A percentile compares a stretch with the other conserved stretches of the same genome.
These are phyloP conservation scores for Alosa alosa DNA, from an alignment of 2,113 vertebrate genomes.

Conservation along the genomic window DNA sequence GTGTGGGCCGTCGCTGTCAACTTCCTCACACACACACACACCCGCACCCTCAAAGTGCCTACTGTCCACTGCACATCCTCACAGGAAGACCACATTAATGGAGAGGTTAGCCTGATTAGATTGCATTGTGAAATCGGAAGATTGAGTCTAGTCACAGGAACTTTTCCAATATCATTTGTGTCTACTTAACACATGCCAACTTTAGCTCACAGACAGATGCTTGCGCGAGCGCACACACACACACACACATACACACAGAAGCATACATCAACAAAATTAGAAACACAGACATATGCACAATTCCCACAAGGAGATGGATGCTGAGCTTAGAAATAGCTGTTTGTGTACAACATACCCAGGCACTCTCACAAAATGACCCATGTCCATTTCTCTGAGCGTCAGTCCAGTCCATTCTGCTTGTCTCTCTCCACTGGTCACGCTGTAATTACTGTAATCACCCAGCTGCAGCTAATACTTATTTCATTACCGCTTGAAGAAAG, in stretches of 20 bases:
- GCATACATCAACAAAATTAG: background rate
- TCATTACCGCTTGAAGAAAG: conserved; percentile 58
- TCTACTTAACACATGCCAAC: background rate
- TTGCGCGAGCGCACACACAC: no score
- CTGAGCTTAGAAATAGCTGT: background rate
- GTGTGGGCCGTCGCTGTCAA: conserved; percentile 1
- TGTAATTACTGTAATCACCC: conserved; percentile 71
- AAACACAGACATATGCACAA: background rate
- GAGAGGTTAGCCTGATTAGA: background rate
- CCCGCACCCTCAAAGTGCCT: background rate
- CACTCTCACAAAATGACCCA: background rate
- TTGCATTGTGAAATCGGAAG: background rate
- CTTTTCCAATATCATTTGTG: background rate
- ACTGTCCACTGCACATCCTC: background rate
- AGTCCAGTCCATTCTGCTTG: conserved; percentile 16
- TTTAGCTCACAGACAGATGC: background rate
- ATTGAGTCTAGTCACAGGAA: background rate
- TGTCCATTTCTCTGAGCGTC: conserved; percentile 11
- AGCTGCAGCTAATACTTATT: conserved; percentile 66
- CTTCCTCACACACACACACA: background rate
- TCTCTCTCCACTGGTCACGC: conserved; percentile 33
- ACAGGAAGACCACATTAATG: conserved; percentile 5
- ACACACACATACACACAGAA: background rate
- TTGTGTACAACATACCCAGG: background rate
- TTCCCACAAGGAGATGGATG: background rate